phyloP scores from a whole-genome alignment of 2,797 vertebrate genomes.

The Ispidina picta region DNA sequence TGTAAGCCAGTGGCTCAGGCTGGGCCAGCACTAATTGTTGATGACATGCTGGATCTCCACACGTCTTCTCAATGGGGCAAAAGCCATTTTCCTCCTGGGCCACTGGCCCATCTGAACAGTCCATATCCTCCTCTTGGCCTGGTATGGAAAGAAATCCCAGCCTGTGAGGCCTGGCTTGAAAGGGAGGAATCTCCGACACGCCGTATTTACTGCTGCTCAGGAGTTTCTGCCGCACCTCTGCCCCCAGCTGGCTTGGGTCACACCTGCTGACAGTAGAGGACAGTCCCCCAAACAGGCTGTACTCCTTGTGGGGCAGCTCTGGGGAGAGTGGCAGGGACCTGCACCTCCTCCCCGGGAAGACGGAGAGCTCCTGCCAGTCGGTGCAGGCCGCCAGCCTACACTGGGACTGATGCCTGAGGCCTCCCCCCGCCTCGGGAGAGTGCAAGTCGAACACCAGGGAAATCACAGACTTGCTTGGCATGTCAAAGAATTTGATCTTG shows the following conservation, averaged over 20 bases:
- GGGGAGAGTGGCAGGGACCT: slow-evolving; percentile 91
- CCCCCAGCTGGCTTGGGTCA: slow-evolving; percentile 75
- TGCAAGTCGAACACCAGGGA: slow-evolving; percentile 94
- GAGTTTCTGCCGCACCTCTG: slow-evolving; percentile 80
- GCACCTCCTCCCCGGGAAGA: slow-evolving; percentile 85
- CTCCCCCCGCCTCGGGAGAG: slow-evolving; percentile 84
- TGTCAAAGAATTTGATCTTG: slow-evolving; percentile 94
- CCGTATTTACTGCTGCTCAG: slow-evolving; percentile 84
- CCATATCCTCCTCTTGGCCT: slow-evolving; percentile 86
- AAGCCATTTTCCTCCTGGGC: slow-evolving; percentile 78
- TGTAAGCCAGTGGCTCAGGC: neutral
- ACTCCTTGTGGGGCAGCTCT: slow-evolving; percentile 82
- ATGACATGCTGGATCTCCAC: slow-evolving; percentile 7
- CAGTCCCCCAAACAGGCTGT: slow-evolving; percentile 74
- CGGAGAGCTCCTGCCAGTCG: slow-evolving; percentile 79
- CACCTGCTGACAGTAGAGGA: slow-evolving; percentile 69
- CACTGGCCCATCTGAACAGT: slow-evolving; percentile 85
- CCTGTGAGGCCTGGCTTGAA: slow-evolving; percentile 74
- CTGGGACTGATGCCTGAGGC: slow-evolving; percentile 69
- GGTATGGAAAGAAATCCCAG: slow-evolving; percentile 29
- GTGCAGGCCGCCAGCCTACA: slow-evolving; percentile 52
- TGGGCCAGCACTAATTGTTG: slow-evolving; percentile 19
- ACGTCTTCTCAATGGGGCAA: slow-evolving; percentile 28
- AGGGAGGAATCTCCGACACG: slow-evolving; percentile 92
- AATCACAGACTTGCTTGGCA: slow-evolving; percentile 96